These are phyloP conservation scores for Epizoanthus illoricatus DNA, from an alignment of 92 coral and sea anemone species.

Conservation along the genomic window DNA sequence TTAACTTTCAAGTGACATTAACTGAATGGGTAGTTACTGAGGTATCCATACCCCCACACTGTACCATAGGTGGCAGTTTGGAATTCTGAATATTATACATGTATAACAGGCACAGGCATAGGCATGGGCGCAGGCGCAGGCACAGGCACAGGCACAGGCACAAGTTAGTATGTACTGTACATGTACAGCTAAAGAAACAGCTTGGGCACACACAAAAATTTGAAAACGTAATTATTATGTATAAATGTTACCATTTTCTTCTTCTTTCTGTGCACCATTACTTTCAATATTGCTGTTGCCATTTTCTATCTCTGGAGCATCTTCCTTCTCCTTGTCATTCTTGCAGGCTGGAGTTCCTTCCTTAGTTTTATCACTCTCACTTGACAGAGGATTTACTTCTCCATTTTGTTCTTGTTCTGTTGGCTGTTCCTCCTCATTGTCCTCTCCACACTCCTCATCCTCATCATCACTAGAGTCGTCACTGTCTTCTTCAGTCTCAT, in stretches of 20 bases:
- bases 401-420: conserved; percentile 28
- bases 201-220: no score
- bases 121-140: no score
- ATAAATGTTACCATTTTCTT: not conserved
- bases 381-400: conserved; percentile 1
- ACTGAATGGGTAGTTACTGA: no score
- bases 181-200: no score
- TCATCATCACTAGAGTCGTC: not conserved
- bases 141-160: no score
- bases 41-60: no score
- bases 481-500: not conserved
- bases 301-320: not conserved
- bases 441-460: conserved; percentile 4
- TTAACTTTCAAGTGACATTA: no score
- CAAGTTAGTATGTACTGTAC: no score
- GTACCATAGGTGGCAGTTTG: no score
- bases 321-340: conserved; percentile 2
- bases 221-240: not conserved
- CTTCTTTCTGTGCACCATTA: not conserved
- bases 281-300: not conserved
- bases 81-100: no score
- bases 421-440: not conserved
- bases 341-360: not conserved
- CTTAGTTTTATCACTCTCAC: not conserved
- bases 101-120: no score